These are phyloP conservation scores for Stenolophus ochropezus DNA, from an alignment of 2,888 invertebrate genomes.

Conservation along the genomic window DNA sequence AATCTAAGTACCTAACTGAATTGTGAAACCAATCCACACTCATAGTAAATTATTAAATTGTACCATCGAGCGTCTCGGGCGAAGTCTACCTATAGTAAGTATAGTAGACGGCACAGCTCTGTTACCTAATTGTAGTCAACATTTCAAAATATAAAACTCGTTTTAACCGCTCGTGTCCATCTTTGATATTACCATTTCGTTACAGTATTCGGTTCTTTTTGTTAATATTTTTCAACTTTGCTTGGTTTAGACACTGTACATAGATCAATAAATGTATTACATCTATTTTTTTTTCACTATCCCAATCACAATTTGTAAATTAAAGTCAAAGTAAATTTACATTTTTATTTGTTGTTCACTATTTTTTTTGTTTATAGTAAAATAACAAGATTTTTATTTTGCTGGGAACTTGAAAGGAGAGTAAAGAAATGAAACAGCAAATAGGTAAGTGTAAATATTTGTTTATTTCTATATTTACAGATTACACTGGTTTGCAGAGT, in stretches of 20 bases:
- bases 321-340: too few relatives aligned
- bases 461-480: too few relatives aligned
- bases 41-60: slow-evolving; percentile 51
- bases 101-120: background rate
- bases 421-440: too few relatives aligned
- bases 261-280: slow-evolving; percentile 57
- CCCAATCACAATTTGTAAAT: too few relatives aligned
- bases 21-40: slow-evolving; percentile 41
- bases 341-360: too few relatives aligned
- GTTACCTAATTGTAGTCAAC: slow-evolving; percentile 12
- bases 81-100: slow-evolving; percentile 1
- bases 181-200: slow-evolving; percentile 38
- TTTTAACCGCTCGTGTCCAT: slow-evolving; percentile 14
- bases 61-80: background rate
- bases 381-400: too few relatives aligned
- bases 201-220: slow-evolving; percentile 41
- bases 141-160: slow-evolving; percentile 38
- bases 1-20: slow-evolving; percentile 11
- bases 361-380: too few relatives aligned
- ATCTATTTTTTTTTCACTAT: background rate
- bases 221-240: slow-evolving; percentile 37
- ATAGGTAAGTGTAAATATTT: too few relatives aligned
- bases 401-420: too few relatives aligned
- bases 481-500: too few relatives aligned
- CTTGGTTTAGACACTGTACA: slow-evolving; percentile 55